phyloP scores from a whole-genome alignment of 2,888 invertebrate genomes.

The Argyresthia goedartella region DNA sequence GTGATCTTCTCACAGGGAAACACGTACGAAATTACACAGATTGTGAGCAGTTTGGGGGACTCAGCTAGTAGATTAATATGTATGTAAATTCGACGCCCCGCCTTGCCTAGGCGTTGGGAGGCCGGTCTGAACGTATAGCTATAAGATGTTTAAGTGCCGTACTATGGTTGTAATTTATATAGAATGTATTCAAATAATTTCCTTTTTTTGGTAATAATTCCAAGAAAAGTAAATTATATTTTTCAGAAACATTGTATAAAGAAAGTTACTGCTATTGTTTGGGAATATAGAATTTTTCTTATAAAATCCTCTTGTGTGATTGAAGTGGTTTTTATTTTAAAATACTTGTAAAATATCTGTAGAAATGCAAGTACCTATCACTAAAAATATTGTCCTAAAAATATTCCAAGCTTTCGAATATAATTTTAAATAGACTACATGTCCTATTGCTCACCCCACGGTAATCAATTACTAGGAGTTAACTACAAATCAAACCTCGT shows the following conservation, averaged over 20 bases:
- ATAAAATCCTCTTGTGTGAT: too few relatives aligned
- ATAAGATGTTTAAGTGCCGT: conserved; percentile 23
- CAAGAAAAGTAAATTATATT: too few relatives aligned
- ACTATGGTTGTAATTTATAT: too few relatives aligned
- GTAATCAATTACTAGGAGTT: conserved; percentile 51
- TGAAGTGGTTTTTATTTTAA: too few relatives aligned
- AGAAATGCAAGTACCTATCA: too few relatives aligned
- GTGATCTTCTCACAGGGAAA: not conserved
- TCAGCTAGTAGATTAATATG: conserved; percentile 59
- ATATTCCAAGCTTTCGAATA: too few relatives aligned
- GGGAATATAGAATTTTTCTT: too few relatives aligned
- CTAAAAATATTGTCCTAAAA: too few relatives aligned
- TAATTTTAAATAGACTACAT: too few relatives aligned
- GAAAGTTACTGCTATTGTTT: too few relatives aligned
- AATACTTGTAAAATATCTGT: too few relatives aligned
- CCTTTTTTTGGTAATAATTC: not conserved
- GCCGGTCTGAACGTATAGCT: conserved; percentile 21
- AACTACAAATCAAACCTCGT: conserved; percentile 34
- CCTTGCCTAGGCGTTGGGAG: conserved; percentile 22
- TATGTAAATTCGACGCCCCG: conserved; percentile 56
- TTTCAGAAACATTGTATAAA: too few relatives aligned
- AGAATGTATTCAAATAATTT: not conserved
- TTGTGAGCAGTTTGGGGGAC: conserved; percentile 40
- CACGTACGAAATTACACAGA: conserved; percentile 55
- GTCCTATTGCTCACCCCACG: conserved; percentile 17